Conservation (phyloP, 2,888 invertebrate species). For the Ethmia dodecea region DNA sequence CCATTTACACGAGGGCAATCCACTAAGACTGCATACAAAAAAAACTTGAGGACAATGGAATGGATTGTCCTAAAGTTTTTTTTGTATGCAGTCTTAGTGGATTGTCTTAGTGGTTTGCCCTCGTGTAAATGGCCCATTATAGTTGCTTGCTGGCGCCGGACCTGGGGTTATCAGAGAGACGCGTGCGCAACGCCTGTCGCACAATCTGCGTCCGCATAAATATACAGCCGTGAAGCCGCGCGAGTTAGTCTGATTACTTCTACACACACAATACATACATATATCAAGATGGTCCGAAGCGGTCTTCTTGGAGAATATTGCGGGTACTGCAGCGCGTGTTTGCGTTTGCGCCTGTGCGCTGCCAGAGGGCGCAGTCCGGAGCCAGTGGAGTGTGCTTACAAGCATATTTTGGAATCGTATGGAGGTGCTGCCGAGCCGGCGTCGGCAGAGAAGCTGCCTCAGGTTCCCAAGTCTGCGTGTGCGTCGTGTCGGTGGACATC, state of each 20-base stretch:
- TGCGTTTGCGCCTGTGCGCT: constrained; percentile 55
- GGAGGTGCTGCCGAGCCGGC: constrained; percentile 28
- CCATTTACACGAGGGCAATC: too few species aligned
- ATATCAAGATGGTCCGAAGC: constrained; percentile 55
- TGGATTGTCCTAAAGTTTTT: too few species aligned
- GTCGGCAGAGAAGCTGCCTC: constrained; percentile 39
- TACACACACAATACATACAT: constrained; percentile 19
- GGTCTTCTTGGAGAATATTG: constrained; percentile 54
- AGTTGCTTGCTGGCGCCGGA: constrained; percentile 64
- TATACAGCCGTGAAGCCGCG: constrained; percentile 35
- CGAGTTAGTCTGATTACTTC: constrained; percentile 47
- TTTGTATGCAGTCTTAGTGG: too few species aligned
- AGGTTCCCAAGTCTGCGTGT: constrained; percentile 50
- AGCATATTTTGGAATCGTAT: constrained; percentile 69
- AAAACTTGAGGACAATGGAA: too few species aligned
- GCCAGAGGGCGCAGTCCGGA: constrained; percentile 65
- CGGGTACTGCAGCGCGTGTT: constrained; percentile 69
- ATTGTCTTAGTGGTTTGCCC: too few species aligned
- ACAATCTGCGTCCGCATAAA: constrained; percentile 44
- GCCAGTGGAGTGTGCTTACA: constrained; percentile 66
- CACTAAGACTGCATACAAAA: too few species aligned
- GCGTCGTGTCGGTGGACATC: constrained; percentile 70
- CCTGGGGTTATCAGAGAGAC: constrained; percentile 60
- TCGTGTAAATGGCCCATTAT: too few species aligned
- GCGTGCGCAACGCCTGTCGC: constrained; percentile 62